Evolutionary conservation across 2,113 vertebrate genomes (phyloP).

Genomic region (rat (Rattus norvegicus)): DNA sequence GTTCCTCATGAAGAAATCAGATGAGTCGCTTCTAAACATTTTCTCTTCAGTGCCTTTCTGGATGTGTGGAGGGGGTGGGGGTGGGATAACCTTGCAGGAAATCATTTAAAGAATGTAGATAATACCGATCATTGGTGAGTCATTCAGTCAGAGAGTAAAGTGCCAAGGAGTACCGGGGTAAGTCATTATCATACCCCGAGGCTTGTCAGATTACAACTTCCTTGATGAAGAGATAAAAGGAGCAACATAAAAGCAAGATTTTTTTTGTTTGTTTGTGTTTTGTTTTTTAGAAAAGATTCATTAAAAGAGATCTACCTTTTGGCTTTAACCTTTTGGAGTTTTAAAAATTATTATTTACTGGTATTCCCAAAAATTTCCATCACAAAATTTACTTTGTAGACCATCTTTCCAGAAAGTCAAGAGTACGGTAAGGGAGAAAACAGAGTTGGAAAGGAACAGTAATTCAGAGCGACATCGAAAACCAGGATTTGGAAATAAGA

Average conservation of each 20-base stretch:
- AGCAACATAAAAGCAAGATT: constrained; percentile 75
- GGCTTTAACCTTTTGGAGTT: constrained; percentile 31
- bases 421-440: neutral
- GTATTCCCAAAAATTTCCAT: constrained; percentile 58
- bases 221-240: constrained; percentile 81
- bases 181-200: constrained; percentile 75
- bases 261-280: neutral
- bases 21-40: neutral
- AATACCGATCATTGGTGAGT: constrained; percentile 61
- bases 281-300: constrained; percentile 47
- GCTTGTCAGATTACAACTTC: constrained; percentile 70
- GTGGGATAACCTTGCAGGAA: constrained; percentile 45
- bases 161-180: constrained; percentile 37
- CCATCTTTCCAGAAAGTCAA: constrained; percentile 51
- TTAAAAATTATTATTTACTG: constrained; percentile 13
- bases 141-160: constrained; percentile 62
- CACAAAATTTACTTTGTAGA: constrained; percentile 51
- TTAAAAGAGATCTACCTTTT: constrained; percentile 78
- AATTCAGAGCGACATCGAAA: neutral
- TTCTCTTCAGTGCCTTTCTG: constrained; percentile 43
- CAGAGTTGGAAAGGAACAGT: neutral
- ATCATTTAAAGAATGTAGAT: constrained; percentile 71
- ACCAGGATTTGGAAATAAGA: neutral
- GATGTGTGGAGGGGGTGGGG: neutral
- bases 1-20: neutral